phyloP scores from a whole-genome alignment of 2,888 invertebrate genomes.

The Callyntrura sp. region DNA sequence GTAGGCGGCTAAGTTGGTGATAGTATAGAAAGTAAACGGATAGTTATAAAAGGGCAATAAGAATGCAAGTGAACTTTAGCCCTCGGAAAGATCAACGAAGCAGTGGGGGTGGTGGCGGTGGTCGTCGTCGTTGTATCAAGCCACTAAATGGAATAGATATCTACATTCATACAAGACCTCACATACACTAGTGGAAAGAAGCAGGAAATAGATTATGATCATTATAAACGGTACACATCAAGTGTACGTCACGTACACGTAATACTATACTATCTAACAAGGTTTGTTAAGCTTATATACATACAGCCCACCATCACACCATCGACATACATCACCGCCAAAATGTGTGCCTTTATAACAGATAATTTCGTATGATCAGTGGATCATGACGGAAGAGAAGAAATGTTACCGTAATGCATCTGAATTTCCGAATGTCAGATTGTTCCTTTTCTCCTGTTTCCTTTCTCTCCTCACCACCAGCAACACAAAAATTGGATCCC shows the following conservation, averaged over 20 bases:
- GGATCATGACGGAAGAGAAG: constrained; percentile 7
- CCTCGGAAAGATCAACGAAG: constrained; percentile 36
- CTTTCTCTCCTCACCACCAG: background rate
- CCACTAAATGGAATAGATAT: background rate
- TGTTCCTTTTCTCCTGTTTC: background rate
- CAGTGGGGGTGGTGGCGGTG: no score
- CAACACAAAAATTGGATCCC: background rate
- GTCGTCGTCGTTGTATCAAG: background rate
- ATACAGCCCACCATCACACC: no score
- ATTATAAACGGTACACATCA: background rate
- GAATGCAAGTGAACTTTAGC: constrained; percentile 40
- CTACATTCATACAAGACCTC: background rate
- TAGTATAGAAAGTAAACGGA: background rate
- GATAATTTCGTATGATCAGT: background rate
- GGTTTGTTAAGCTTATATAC: background rate
- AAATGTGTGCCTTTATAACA: background rate
- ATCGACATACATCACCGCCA: no score
- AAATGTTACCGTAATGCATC: background rate
- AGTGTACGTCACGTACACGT: background rate
- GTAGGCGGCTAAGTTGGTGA: background rate
- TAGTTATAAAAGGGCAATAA: background rate
- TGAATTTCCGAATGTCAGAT: constrained; percentile 21
- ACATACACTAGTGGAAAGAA: background rate
- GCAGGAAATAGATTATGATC: constrained; percentile 38
- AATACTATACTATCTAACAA: background rate